These are phyloP conservation scores for Sarcophilus harrisii DNA, from an alignment of 2,797 vertebrate genomes.

Conservation along the genomic window DNA sequence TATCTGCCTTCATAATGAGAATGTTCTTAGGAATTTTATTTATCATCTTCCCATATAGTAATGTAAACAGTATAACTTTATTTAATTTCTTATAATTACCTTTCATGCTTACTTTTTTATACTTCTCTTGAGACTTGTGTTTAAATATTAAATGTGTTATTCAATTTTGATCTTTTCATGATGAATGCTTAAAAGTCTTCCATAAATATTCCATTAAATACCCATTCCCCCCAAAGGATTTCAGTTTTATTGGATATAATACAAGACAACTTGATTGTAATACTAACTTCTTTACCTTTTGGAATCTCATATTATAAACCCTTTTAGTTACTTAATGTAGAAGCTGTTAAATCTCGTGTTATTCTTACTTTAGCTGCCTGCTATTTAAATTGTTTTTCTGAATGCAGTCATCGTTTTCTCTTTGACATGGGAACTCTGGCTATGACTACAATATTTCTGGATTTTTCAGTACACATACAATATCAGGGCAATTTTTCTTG, in stretches of 20 bases:
- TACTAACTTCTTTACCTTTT: not conserved
- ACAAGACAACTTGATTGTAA: not conserved
- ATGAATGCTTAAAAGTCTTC: not conserved
- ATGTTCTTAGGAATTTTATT: not conserved
- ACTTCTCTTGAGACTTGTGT: not conserved
- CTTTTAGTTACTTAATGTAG: not conserved
- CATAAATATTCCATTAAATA: not conserved
- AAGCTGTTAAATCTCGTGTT: not conserved
- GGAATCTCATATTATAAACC: not conserved
- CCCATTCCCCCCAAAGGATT: not conserved
- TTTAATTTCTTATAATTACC: not conserved
- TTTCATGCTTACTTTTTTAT: not conserved
- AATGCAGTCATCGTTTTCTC: not conserved
- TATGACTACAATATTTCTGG: not conserved
- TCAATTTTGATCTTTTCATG: not conserved
- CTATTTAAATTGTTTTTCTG: not conserved
- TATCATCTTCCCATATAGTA: not conserved
- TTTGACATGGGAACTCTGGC: not conserved
- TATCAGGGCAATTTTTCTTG: not conserved
- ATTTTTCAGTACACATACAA: not conserved
- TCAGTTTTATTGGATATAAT: not conserved
- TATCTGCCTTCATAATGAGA: not conserved
- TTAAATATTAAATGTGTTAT: not conserved
- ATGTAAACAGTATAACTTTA: not conserved
- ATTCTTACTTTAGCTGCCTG: not conserved